A percentile compares a stretch with the other conserved stretches of the same genome.
phyloP scores from a whole-genome alignment of 2,888 invertebrate species.

The Scelioninae gen. 2 region DNA sequence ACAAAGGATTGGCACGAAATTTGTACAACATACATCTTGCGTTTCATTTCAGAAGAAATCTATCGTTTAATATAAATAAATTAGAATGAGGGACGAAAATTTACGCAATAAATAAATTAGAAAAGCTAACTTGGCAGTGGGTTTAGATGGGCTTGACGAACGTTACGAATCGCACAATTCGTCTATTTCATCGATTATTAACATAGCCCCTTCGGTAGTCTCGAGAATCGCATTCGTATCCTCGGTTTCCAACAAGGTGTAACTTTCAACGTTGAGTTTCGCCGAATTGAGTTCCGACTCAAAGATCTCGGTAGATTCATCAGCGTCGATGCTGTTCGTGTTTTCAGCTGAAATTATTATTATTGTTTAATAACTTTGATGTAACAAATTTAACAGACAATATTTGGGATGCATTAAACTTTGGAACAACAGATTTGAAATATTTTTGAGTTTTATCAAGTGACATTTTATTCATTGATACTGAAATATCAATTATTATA shows the following conservation, averaged over 20 bases:
- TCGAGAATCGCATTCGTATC: slow-evolving; percentile 56
- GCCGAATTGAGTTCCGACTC: slow-evolving; percentile 77
- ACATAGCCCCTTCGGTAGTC: slow-evolving; percentile 56
- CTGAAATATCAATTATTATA: too few relatives aligned
- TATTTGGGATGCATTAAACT: too few relatives aligned
- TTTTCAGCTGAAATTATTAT: slow-evolving; percentile 22
- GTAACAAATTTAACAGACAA: too few relatives aligned
- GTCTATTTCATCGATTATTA: slow-evolving; percentile 62
- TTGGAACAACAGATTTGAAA: too few relatives aligned
- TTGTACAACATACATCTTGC: slow-evolving; percentile 8
- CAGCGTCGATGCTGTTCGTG: slow-evolving; percentile 62
- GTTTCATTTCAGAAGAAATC: not conserved
- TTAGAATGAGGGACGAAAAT: slow-evolving; percentile 33
- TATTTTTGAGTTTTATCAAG: too few relatives aligned
- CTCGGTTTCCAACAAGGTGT: slow-evolving; percentile 77
- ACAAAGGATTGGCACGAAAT: slow-evolving; percentile 16
- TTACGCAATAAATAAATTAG: slow-evolving; percentile 54
- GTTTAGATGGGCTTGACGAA: slow-evolving; percentile 33
- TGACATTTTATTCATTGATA: too few relatives aligned
- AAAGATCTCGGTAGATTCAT: slow-evolving; percentile 73
- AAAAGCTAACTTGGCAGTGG: slow-evolving; percentile 51
- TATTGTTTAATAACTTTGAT: too few relatives aligned
- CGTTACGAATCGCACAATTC: slow-evolving; percentile 65
- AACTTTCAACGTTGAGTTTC: slow-evolving; percentile 77
- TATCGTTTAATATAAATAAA: slow-evolving; percentile 38